Conservation (phyloP, 2,113 vertebrate species). For the Apodemus sylvaticus region DNA sequence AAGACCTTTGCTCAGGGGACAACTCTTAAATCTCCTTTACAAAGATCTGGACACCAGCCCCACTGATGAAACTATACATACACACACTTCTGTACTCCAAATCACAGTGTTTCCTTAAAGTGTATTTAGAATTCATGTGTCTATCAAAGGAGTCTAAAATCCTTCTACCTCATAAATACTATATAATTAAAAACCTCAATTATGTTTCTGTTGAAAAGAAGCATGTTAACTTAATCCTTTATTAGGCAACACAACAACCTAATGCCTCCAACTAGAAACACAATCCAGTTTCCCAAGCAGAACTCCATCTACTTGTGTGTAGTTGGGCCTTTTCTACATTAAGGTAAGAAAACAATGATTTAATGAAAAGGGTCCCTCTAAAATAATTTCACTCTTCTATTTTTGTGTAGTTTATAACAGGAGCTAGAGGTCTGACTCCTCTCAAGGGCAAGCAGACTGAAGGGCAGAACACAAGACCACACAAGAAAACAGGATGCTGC, state of each 20-base stretch:
- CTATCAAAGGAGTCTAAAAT: slow-evolving; percentile 51
- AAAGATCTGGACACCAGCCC: slow-evolving; percentile 76
- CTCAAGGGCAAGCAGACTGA: neutral
- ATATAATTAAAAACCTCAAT: slow-evolving; percentile 29
- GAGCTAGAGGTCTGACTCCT: neutral
- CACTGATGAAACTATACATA: slow-evolving; percentile 61
- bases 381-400: neutral
- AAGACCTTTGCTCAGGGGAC: slow-evolving; percentile 83
- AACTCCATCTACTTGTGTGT: neutral
- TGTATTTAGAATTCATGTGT: slow-evolving; percentile 5
- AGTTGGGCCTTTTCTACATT: neutral
- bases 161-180: slow-evolving; percentile 7
- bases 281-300: neutral
- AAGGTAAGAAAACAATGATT: neutral
- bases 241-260: neutral
- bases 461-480: neutral
- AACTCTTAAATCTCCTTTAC: slow-evolving; percentile 81
- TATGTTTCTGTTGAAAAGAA: neutral
- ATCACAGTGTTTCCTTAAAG: slow-evolving; percentile 55
- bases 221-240: neutral
- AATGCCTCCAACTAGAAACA: neutral
- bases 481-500: no score
- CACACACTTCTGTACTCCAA: neutral
- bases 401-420: neutral
- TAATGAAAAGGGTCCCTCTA: neutral